Base-by-base conservation (phyloP, 2,797 vertebrate species). In the Sarcoramphus papa region DNA sequence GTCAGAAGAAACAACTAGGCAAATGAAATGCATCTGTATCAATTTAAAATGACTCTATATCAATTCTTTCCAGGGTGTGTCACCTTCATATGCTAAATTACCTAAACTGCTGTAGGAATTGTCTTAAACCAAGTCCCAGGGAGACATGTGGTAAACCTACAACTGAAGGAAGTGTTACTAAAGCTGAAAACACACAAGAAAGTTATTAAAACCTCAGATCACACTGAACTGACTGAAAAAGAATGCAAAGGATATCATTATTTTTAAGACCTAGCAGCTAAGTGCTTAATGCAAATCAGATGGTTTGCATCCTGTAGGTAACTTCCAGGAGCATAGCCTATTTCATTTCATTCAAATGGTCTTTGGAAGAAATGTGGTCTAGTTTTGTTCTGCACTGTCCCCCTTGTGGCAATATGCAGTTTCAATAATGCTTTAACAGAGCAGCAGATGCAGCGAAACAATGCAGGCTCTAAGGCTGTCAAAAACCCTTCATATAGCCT, bases 151-250 rank as follows among this genome's bases (percentile, higher is more conserved):
- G 31, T 62, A 95, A 97, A 90, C 18, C 35, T 79, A 67, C 40
- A 75, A 88, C 35, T 59, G 41, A 84, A 72, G 28, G 59, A 97
- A 79, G n/a, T 82, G 62, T 78, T 96, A 85, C 47, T 77, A 56
- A 91, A 92, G 27, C 74, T 70, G 91, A 95, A 97, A 97, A 95
- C 43, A 92, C 54, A 84, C 41, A 79, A 60, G 74, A 65, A 45
- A 67, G 47, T 92, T 95, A 97, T 92, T 87, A 92, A 97, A 97
- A 93, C 76, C 72, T 95, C 87, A 97, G 95, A 88, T 62, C 62
- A 82, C 60, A 69, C 12, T 41, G 89, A 90, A 94, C 56, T 59
- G 67, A 75, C 70, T 93, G 69, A 96, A 97, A 97, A 67, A 95
- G 64, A 97, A 96, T 87, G 94, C 90, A 86, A 97, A 96, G 51